Evolutionary conservation across 2,888 invertebrate species (phyloP).

Genomic region (Pedicia rivosa): DNA sequence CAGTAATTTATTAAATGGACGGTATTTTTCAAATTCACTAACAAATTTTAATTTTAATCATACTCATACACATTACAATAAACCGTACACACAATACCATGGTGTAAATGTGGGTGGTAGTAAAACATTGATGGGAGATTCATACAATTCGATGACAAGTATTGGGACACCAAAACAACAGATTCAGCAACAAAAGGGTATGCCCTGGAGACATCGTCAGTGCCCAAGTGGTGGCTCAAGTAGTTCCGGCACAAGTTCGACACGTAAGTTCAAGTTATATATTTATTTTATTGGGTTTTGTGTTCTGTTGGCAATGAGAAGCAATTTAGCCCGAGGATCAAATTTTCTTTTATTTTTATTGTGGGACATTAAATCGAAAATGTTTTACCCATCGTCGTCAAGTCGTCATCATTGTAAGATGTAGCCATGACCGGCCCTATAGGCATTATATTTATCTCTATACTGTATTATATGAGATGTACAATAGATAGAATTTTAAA

Average conservation of each 20-base stretch:
- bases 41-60: constrained; percentile 24
- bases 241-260: constrained; percentile 29
- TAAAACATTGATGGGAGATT: constrained; percentile 9
- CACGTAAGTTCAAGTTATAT: constrained; percentile 23
- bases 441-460: too few relatives aligned
- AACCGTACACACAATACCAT: constrained; percentile 14
- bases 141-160: constrained; percentile 19
- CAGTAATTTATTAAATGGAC: constrained; percentile 14
- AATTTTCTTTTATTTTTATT: too few relatives aligned
- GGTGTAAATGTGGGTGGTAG: constrained; percentile 8
- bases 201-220: constrained; percentile 32
- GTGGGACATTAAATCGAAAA: neutral
- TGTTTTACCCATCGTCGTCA: neutral
- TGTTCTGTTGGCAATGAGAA: too few relatives aligned
- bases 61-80: constrained; percentile 15
- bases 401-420: neutral
- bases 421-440: too few relatives aligned
- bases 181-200: constrained; percentile 21
- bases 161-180: constrained; percentile 21
- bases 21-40: constrained; percentile 29
- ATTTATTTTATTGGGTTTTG: too few relatives aligned
- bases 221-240: constrained; percentile 30
- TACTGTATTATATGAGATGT: too few relatives aligned
- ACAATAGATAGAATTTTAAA: too few relatives aligned
- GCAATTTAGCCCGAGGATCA: too few relatives aligned